Conservation (phyloP, 2,888 invertebrate genomes). For the Masnerella sp. region DNA sequence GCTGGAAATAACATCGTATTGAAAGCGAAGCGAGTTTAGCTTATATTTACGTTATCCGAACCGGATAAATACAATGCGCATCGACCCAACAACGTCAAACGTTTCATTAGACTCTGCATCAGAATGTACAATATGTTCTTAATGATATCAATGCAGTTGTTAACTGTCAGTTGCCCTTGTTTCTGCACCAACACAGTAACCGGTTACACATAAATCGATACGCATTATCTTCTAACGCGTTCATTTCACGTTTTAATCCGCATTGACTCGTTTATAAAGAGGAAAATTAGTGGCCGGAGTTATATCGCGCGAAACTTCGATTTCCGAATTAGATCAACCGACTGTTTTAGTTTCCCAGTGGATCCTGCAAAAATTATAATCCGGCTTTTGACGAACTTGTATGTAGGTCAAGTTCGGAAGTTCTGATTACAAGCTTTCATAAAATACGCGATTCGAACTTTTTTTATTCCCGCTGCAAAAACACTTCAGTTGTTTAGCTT, state of each 20-base stretch:
- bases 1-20: conserved; percentile 15
- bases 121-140: conserved; percentile 51
- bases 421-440: conserved; percentile 1
- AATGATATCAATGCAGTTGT: conserved; percentile 54
- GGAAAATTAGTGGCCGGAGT: conserved; percentile 31
- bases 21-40: conserved; percentile 10
- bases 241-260: conserved; percentile 41
- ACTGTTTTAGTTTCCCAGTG: no score
- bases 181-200: conserved; percentile 41
- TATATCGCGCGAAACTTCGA: conserved; percentile 29
- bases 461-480: conserved; percentile 2
- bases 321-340: no score
- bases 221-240: conserved; percentile 32
- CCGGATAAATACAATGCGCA: conserved; percentile 39
- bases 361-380: conserved; percentile 33
- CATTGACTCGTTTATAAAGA: conserved; percentile 6
- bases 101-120: conserved; percentile 52
- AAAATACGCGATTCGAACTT: not conserved
- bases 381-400: conserved; percentile 16
- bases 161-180: conserved; percentile 56
- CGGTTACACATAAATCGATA: conserved; percentile 53
- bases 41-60: conserved; percentile 30
- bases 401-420: conserved; percentile 32
- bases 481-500: not conserved
- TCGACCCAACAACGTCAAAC: conserved; percentile 50